Evolutionary conservation across 2,797 vertebrate species (phyloP).

Genomic region (Champsocephalus gunnari): DNA sequence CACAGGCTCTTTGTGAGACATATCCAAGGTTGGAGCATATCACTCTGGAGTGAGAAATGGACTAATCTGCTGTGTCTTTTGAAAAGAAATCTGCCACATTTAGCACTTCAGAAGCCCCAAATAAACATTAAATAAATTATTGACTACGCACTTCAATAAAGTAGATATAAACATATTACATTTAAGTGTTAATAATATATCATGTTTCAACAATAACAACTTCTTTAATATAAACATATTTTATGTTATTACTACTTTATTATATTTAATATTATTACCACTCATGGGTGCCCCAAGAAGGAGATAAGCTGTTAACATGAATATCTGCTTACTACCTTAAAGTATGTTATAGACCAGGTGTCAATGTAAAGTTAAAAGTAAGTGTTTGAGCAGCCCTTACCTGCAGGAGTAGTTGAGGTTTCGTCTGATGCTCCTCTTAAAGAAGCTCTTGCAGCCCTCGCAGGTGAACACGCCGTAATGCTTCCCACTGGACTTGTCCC

Average conservation of each 20-base stretch:
- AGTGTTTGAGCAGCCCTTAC: constrained; percentile 66
- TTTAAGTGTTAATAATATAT: background rate
- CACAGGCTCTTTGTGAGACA: constrained; percentile 54
- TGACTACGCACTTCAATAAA: background rate
- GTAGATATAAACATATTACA: background rate
- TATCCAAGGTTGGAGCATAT: constrained; percentile 57
- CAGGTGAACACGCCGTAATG: constrained; percentile 98
- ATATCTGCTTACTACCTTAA: background rate
- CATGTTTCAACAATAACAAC: background rate
- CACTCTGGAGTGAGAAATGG: constrained; percentile 37
- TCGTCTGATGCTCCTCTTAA: constrained; percentile 94
- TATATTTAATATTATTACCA: background rate
- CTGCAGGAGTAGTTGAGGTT: constrained; percentile 98
- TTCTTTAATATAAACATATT: background rate
- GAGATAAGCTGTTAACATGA: background rate
- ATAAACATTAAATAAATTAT: background rate
- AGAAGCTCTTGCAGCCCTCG: constrained; percentile 98
- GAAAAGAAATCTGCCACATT: background rate
- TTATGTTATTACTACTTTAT: background rate
- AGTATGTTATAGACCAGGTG: background rate
- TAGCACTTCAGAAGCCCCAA: background rate
- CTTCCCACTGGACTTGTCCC: constrained; percentile 96
- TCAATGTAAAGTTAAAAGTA: background rate
- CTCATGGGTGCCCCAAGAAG: background rate
- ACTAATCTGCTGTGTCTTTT: constrained; percentile 17